phyloP scores from a whole-genome alignment of 1,140 invertebrate species.

The Apocrypta bakeri region DNA sequence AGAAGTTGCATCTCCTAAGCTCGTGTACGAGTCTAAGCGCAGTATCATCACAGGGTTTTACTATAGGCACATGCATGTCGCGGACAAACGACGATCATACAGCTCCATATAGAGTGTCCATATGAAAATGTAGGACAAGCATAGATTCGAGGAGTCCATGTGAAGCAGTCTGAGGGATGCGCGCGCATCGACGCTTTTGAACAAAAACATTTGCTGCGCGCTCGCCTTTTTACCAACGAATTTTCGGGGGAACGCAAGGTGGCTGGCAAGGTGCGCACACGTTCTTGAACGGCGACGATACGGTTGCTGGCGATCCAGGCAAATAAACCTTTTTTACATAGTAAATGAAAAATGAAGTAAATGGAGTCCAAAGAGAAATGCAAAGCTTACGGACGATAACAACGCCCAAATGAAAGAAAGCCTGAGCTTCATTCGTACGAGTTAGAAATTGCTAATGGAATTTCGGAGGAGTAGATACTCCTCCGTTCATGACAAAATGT shows the following conservation, averaged over 20 bases:
- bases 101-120: background rate
- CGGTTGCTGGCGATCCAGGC: no score
- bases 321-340: no score
- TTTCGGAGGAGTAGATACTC: no score
- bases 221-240: background rate
- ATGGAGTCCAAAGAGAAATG: background rate
- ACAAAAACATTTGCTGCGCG: background rate
- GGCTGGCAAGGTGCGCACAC: background rate
- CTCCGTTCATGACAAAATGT: no score
- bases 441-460: no score
- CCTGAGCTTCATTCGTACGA: background rate
- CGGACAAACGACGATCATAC: background rate
- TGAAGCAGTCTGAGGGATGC: background rate
- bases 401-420: background rate
- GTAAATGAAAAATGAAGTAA: no score
- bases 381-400: background rate
- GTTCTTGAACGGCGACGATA: background rate
- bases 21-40: no score
- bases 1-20: no score
- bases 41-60: no score
- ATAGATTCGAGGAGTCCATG: background rate
- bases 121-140: no score
- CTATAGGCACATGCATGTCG: no score
- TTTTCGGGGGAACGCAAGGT: background rate
- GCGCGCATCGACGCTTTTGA: background rate